These are phyloP conservation scores for Batillaria attramentaria DNA, from an alignment of 1,140 invertebrate genomes.

Conservation along the genomic window DNA sequence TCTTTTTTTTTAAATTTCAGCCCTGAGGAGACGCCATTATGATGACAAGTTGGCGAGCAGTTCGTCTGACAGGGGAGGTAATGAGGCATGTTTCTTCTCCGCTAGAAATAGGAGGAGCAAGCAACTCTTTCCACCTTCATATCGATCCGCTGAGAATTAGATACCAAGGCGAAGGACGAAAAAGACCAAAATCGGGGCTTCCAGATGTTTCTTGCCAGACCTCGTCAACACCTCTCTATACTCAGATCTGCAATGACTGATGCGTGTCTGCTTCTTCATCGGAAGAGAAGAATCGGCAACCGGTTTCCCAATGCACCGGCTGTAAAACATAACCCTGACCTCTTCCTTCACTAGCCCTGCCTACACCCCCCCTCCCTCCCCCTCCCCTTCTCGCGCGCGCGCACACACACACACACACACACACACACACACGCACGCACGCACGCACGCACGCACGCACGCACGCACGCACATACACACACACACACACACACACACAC, in stretches of 20 bases:
- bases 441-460: neutral
- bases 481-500: constrained; percentile 1
- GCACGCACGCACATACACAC: neutral
- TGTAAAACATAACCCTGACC: neutral
- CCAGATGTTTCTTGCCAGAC: neutral
- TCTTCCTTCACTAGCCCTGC: too few relatives aligned
- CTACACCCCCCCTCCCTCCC: neutral
- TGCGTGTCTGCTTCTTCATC: neutral
- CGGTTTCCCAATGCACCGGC: neutral
- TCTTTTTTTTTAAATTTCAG: neutral
- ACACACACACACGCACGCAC: constrained; percentile 5
- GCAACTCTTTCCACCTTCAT: neutral
- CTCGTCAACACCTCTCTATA: neutral
- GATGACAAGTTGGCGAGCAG: neutral
- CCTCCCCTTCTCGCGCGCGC: neutral
- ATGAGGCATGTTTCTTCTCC: neutral
- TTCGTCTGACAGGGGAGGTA: neutral
- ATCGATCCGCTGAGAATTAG: neutral
- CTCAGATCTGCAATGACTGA: neutral
- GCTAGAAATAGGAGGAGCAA: neutral
- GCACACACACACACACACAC: neutral
- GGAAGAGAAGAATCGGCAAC: neutral
- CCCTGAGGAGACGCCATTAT: neutral
- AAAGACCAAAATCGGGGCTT: neutral
- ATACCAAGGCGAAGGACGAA: neutral